These are phyloP conservation scores for Acanthochromis polyacanthus DNA, from an alignment of 2,113 vertebrate species.

Conservation along the genomic window DNA sequence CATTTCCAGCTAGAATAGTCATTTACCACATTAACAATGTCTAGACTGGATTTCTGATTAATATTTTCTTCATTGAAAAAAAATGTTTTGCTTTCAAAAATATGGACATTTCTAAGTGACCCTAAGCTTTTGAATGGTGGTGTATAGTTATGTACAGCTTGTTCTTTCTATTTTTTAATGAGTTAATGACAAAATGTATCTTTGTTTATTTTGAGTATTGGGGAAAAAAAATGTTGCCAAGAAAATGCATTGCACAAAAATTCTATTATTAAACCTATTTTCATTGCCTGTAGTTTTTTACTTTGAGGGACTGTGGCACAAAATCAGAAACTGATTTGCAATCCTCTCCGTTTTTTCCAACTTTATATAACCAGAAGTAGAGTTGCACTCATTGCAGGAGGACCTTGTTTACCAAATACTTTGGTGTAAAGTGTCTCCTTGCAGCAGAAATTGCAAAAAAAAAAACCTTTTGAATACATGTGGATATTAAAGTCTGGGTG, in stretches of 20 bases:
- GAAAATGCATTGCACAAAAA: not conserved
- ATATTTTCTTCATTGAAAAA: no score
- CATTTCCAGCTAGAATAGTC: no score
- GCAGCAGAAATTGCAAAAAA: not conserved
- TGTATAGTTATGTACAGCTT: not conserved
- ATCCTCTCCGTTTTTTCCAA: not conserved
- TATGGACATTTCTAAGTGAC: no score
- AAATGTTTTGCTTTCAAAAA: no score
- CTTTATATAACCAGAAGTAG: constrained; percentile 18
- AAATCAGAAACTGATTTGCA: constrained; percentile 30
- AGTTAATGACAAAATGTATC: not conserved
- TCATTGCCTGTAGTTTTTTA: constrained; percentile 2
- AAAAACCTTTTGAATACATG: not conserved
- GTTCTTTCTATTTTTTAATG: constrained; percentile 6
- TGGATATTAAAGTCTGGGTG: not conserved
- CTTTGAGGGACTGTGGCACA: constrained; percentile 9
- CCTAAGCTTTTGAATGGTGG: no score
- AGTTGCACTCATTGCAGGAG: not conserved
- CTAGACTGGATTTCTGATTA: no score
- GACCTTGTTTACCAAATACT: constrained; percentile 7
- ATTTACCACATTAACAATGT: no score
- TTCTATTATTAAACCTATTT: constrained; percentile 26
- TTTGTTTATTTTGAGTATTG: not conserved
- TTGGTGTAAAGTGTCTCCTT: not conserved
- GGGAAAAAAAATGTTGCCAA: not conserved